Conservation (phyloP, 2,888 invertebrate species). For the Gibbula magus region DNA sequence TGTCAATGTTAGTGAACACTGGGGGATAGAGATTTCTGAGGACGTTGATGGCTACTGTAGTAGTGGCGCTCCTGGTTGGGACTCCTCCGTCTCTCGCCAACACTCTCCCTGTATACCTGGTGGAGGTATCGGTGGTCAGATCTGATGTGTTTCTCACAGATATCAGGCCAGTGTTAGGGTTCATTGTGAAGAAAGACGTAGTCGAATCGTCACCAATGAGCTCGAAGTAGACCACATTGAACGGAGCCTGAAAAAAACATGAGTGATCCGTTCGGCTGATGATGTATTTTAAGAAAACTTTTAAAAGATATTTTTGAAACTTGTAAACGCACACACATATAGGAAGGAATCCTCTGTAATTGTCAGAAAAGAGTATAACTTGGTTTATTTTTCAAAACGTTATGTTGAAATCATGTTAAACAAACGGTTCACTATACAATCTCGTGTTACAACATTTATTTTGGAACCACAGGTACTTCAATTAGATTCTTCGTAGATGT, state of each 20-base stretch:
- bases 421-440: no score
- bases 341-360: no score
- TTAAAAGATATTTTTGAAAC: no score
- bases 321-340: no score
- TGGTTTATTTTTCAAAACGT: no score
- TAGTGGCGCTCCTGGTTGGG: constrained; percentile 60
- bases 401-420: no score
- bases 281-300: no score
- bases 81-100: constrained; percentile 64
- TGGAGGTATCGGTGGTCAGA: constrained; percentile 48
- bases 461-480: no score
- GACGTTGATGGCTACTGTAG: constrained; percentile 54
- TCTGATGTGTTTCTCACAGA: constrained; percentile 44
- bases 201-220: constrained; percentile 52
- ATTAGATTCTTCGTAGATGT: no score
- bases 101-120: constrained; percentile 54
- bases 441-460: no score
- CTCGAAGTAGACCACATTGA: constrained; percentile 47
- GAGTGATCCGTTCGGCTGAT: no score
- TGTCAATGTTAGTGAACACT: constrained; percentile 80
- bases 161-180: constrained; percentile 35
- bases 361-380: no score
- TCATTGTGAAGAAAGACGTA: constrained; percentile 51
- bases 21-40: constrained; percentile 56
- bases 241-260: constrained; percentile 49